Evolutionary conservation across 2,797 vertebrate genomes (phyloP).

Genomic region (Xerus rutilus): DNA sequence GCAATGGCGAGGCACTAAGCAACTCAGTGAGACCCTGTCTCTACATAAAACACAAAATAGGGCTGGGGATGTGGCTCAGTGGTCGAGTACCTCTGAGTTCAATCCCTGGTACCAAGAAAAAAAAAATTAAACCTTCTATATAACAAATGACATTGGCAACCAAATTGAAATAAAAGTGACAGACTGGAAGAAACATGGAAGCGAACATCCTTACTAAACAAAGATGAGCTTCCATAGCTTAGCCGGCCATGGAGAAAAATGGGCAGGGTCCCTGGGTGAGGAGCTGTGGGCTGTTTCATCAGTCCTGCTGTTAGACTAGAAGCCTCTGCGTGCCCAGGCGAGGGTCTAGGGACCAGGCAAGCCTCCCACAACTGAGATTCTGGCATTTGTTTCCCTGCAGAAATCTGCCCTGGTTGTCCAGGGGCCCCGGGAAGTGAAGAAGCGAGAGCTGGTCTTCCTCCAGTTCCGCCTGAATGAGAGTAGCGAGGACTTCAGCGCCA

Average conservation of each 20-base stretch:
- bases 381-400: conserved; percentile 80
- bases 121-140: not conserved
- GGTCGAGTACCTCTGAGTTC: too few species aligned
- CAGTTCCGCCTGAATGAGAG: conserved; percentile 97
- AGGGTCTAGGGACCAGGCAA: accelerated
- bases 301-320: too few species aligned
- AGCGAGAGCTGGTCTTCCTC: conserved; percentile 95
- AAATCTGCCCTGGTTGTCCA: conserved; percentile 94
- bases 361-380: not conserved
- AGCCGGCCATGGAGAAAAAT: not conserved
- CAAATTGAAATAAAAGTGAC: not conserved
- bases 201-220: not conserved
- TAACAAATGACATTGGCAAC: not conserved
- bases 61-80: too few species aligned
- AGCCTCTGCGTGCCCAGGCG: not conserved
- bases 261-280: not conserved
- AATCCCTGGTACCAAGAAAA: too few species aligned
- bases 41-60: too few species aligned
- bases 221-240: not conserved
- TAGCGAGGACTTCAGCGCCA: conserved; percentile 96
- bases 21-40: too few species aligned
- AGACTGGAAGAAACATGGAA: not conserved
- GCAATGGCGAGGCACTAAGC: too few species aligned
- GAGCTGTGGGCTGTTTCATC: not conserved
- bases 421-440: conserved; percentile 95